Evolutionary conservation across 2,888 invertebrate genomes (phyloP).

Genomic region (Ochropacha duplaris): DNA sequence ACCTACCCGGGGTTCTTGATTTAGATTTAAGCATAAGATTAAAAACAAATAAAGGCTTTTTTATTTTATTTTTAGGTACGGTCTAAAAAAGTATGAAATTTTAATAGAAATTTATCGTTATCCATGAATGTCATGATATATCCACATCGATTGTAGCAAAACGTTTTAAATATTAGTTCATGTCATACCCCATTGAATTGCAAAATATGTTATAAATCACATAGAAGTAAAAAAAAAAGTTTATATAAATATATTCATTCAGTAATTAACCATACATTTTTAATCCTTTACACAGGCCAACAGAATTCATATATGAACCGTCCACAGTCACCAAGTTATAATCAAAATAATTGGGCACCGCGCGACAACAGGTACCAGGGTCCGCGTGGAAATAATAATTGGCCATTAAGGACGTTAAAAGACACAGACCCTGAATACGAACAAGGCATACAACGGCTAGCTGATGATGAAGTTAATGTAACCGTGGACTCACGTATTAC

Average conservation of each 20-base stretch:
- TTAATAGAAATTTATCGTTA: too few relatives aligned
- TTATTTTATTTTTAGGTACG: too few relatives aligned
- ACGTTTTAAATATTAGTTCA: too few relatives aligned
- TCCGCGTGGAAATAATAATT: neutral
- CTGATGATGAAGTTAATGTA: slow-evolving; percentile 23
- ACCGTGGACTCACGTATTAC: slow-evolving; percentile 45
- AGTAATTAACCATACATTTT: neutral
- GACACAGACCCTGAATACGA: neutral
- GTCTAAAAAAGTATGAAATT: too few relatives aligned
- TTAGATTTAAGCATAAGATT: too few relatives aligned
- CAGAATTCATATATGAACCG: neutral
- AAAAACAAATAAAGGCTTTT: too few relatives aligned
- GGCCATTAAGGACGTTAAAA: slow-evolving; percentile 4
- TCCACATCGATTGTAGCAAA: too few relatives aligned
- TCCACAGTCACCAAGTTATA: neutral
- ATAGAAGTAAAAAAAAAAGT: slow-evolving; percentile 4
- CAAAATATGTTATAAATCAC: too few relatives aligned
- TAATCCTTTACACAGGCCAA: neutral
- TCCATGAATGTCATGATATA: too few relatives aligned
- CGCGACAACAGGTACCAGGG: neutral
- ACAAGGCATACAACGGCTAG: neutral
- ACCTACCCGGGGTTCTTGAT: too few relatives aligned
- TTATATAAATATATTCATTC: neutral
- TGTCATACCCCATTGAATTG: too few relatives aligned
- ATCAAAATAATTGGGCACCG: neutral